Evolutionary conservation across 2,888 invertebrate species (phyloP).

Genomic region (Bhutanitis thaidina): DNA sequence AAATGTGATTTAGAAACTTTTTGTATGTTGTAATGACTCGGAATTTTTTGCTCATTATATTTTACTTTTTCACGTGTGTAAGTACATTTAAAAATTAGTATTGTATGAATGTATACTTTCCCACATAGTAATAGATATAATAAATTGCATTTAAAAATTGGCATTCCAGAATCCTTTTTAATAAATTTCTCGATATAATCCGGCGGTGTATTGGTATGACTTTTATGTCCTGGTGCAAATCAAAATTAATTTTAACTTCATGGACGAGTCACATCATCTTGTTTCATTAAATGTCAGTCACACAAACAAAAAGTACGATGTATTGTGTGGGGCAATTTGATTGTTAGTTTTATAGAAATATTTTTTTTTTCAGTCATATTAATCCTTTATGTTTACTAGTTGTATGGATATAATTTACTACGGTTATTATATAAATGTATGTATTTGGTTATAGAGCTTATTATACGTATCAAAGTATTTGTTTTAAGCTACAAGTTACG

Average conservation of each 20-base stretch:
- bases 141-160: slow-evolving; percentile 6
- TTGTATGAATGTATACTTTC: background rate
- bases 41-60: slow-evolving; percentile 7
- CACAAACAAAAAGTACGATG: background rate
- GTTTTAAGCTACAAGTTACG: background rate
- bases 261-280: background rate
- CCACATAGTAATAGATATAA: background rate
- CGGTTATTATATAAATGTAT: slow-evolving; percentile 21
- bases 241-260: slow-evolving; percentile 3
- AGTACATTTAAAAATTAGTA: slow-evolving; percentile 11
- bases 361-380: slow-evolving; percentile 41
- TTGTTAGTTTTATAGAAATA: slow-evolving; percentile 19
- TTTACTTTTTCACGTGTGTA: background rate
- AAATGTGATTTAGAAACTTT: slow-evolving; percentile 16
- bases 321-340: slow-evolving; percentile 1
- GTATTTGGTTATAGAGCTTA: slow-evolving; percentile 20
- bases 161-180: too few species aligned
- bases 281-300: background rate
- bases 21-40: background rate
- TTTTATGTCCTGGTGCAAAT: background rate
- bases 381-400: slow-evolving; percentile 26
- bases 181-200: too few species aligned
- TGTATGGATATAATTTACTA: slow-evolving; percentile 31
- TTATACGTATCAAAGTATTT: slow-evolving; percentile 23
- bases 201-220: too few species aligned